phyloP scores from a whole-genome alignment of 2,797 vertebrate genomes.

The Remorina albescens region DNA sequence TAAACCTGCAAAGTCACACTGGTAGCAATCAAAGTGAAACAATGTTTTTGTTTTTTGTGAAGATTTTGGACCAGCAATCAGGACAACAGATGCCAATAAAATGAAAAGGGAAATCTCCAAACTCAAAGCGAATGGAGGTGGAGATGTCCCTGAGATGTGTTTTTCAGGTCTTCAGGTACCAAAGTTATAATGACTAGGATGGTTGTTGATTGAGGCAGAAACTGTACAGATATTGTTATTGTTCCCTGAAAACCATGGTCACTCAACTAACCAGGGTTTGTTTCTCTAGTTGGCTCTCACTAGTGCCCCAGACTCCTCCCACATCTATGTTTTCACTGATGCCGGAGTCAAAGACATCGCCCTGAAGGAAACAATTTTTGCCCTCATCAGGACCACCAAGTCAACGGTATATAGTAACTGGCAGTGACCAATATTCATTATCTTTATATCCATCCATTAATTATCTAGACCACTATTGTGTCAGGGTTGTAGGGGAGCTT shows the following conservation, averaged over 20 bases:
- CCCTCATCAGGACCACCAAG: constrained; percentile 79
- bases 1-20: not conserved
- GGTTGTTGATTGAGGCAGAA: not conserved
- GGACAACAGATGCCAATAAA: constrained; percentile 70
- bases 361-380: constrained; percentile 78
- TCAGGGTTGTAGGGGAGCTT: no score
- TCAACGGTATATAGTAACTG: constrained; percentile 72
- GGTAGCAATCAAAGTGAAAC: not conserved
- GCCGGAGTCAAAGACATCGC: constrained; percentile 76
- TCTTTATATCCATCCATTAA: no score
- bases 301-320: constrained; percentile 77
- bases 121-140: constrained; percentile 56
- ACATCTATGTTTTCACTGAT: constrained; percentile 85
- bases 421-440: not conserved
- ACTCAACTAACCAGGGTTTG: not conserved
- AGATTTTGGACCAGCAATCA: constrained; percentile 81
- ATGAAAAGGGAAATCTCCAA: constrained; percentile 81
- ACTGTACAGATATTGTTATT: not conserved
- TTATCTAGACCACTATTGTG: no score
- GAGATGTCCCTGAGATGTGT: constrained; percentile 80
- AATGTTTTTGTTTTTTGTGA: not conserved
- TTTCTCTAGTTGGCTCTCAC: constrained; percentile 81
- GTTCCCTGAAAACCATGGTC: not conserved
- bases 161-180: constrained; percentile 83
- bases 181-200: not conserved